A percentile compares a stretch with the other conserved stretches of the same genome.
Conservation (phyloP, 1,140 invertebrate genomes). For the Ceratitis capitata region DNA sequence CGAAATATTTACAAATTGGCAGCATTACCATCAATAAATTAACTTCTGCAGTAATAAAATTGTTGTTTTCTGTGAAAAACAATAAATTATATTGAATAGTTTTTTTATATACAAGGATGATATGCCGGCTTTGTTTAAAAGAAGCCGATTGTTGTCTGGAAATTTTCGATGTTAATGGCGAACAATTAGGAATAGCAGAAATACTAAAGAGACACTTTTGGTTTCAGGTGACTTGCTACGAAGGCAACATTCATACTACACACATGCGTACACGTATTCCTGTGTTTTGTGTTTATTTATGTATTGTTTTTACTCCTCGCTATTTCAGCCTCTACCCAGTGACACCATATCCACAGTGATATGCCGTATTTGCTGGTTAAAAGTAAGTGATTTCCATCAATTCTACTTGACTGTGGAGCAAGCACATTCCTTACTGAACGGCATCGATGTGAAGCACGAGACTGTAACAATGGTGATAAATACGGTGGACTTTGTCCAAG, state of each 20-base stretch:
- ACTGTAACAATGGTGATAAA: neutral
- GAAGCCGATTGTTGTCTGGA: slow-evolving; percentile 13
- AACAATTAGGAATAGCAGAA: slow-evolving; percentile 50
- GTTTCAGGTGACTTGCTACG: slow-evolving; percentile 52
- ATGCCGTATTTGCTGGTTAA: slow-evolving; percentile 58
- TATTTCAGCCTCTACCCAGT: neutral
- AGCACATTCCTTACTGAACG: slow-evolving; percentile 48
- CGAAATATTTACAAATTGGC: too few species aligned
- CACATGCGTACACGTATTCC: neutral
- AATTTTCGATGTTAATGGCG: slow-evolving; percentile 43
- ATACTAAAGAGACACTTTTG: slow-evolving; percentile 59
- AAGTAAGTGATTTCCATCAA: slow-evolving; percentile 60
- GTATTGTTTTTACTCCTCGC: neutral
- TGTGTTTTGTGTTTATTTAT: too few species aligned
- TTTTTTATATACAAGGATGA: slow-evolving; percentile 36
- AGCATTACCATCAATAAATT: too few species aligned
- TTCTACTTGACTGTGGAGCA: slow-evolving; percentile 60
- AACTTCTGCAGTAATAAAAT: neutral
- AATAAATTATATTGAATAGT: neutral
- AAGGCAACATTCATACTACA: slow-evolving; percentile 31
- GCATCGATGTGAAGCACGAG: neutral
- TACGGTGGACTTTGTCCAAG: neutral
- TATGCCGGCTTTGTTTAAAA: slow-evolving; percentile 38
- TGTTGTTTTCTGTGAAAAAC: neutral
- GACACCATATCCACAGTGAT: slow-evolving; percentile 55